Conservation (phyloP, 2,113 vertebrate species). For the Hystrix cristata region DNA sequence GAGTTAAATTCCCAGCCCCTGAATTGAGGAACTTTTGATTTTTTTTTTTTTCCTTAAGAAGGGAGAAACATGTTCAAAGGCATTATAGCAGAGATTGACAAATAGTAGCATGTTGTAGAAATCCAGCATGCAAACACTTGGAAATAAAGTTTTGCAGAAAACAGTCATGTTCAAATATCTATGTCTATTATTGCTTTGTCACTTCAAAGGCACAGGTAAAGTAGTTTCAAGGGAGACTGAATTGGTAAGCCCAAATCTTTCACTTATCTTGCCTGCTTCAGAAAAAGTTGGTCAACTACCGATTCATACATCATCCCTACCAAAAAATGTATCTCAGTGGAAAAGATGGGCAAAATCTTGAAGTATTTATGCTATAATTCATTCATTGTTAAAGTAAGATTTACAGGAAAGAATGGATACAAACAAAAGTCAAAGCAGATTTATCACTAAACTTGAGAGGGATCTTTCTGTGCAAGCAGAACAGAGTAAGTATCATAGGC, state of each 20-base stretch:
- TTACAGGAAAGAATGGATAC: too few relatives aligned
- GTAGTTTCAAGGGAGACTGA: neutral
- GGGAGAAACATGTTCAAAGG: neutral
- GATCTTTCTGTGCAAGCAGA: too few relatives aligned
- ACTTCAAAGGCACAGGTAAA: neutral
- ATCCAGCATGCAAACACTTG: neutral
- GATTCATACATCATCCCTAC: neutral
- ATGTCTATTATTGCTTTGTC: neutral
- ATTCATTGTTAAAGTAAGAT: too few relatives aligned
- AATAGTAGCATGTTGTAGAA: neutral
- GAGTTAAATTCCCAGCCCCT: neutral
- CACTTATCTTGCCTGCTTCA: neutral
- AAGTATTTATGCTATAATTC: neutral
- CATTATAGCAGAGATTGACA: neutral
- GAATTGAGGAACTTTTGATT: neutral
- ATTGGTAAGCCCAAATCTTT: neutral
- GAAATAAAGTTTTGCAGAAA: neutral
- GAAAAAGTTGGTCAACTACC: neutral
- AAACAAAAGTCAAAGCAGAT: too few relatives aligned
- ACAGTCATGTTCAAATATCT: neutral
- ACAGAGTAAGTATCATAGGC: too few relatives aligned
- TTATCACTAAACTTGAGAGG: too few relatives aligned
- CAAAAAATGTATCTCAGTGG: neutral
- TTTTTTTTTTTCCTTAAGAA: neutral
- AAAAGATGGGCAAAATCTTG: neutral